A percentile compares a stretch with the other conserved stretches of the same genome.
These are phyloP conservation scores for Rhodinocichla rosea DNA, from an alignment of 2,113 vertebrate genomes.

Conservation along the genomic window DNA sequence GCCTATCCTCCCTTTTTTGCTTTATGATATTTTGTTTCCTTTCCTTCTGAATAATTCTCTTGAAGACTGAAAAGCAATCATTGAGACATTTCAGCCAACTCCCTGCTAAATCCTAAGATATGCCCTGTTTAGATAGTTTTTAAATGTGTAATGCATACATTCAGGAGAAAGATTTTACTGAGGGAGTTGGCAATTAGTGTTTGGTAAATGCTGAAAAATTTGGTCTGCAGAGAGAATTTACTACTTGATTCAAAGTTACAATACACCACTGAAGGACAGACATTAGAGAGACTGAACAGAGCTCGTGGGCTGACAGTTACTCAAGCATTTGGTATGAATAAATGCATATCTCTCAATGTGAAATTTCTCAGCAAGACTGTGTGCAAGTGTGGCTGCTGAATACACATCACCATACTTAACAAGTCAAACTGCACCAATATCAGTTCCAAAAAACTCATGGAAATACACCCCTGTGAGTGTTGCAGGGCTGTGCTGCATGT, in stretches of 20 bases:
- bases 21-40: conserved; percentile 43
- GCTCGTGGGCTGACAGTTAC: neutral
- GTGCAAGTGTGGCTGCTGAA: neutral
- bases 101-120: conserved; percentile 61
- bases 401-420: neutral
- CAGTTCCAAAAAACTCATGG: neutral
- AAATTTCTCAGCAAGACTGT: neutral
- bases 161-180: neutral
- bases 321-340: conserved; percentile 6
- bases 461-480: accelerated
- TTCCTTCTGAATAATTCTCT: conserved; percentile 63
- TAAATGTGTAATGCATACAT: neutral
- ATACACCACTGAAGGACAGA: neutral
- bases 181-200: conserved; percentile 11
- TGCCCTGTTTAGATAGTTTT: neutral
- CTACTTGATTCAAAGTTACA: neutral
- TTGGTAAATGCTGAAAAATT: conserved; percentile 38
- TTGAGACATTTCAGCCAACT: conserved; percentile 18
- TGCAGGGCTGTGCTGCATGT: neutral
- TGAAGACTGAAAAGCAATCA: conserved; percentile 65
- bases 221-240: conserved; percentile 17
- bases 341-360: neutral
- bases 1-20: conserved; percentile 22
- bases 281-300: neutral
- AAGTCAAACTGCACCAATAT: neutral